A percentile compares a stretch with the other conserved stretches of the same genome.
Conservation (phyloP, 2,797 vertebrate species). For the Falco naumanni region DNA sequence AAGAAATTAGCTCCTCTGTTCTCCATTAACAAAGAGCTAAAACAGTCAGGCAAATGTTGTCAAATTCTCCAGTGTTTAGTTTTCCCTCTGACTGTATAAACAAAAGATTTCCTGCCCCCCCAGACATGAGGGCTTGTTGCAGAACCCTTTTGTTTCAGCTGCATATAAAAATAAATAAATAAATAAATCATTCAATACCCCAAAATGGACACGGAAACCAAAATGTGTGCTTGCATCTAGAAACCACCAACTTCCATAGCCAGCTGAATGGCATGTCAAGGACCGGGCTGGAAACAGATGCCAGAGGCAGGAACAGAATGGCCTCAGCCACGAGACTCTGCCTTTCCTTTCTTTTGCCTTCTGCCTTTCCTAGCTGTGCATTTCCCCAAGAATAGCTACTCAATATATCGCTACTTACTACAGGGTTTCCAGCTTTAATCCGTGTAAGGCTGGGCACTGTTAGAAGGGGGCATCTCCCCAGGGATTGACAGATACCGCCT, state of each 20-base stretch:
- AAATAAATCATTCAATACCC: fast-evolving
- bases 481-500: background rate
- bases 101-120: background rate
- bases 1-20: background rate
- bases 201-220: background rate
- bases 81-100: background rate
- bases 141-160: background rate
- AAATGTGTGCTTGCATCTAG: background rate
- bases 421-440: background rate
- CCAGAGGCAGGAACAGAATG: background rate
- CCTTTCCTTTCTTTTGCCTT: background rate
- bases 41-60: background rate
- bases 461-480: background rate
- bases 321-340: background rate
- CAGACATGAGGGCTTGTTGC: background rate
- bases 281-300: background rate
- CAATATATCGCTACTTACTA: background rate
- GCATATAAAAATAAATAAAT: background rate
- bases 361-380: background rate
- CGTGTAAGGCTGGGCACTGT: background rate
- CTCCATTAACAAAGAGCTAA: background rate
- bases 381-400: background rate
- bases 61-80: background rate
- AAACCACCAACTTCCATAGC: background rate
- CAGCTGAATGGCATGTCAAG: background rate